These are phyloP conservation scores for Seriola aureovittata DNA, from an alignment of 2,113 vertebrate species.

Conservation along the genomic window DNA sequence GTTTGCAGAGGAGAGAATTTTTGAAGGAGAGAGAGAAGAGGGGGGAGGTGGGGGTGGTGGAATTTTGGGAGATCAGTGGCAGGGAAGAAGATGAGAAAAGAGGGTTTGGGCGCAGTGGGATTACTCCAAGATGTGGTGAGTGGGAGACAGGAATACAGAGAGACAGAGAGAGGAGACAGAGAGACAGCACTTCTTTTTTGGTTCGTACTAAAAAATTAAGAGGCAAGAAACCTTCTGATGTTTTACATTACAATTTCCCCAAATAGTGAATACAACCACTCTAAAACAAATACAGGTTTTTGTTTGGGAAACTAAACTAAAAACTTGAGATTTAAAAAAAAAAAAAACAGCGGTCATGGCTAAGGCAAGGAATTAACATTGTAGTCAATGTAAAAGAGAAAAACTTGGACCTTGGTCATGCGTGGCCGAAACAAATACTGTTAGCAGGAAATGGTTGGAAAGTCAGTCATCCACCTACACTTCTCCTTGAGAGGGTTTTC, in stretches of 20 bases:
- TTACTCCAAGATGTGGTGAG: slow-evolving; percentile 70
- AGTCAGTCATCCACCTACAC: slow-evolving; percentile 6
- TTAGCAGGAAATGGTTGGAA: background rate
- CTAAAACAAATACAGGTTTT: too few relatives aligned
- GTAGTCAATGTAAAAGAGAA: background rate
- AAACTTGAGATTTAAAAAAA: too few relatives aligned
- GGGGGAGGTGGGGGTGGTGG: slow-evolving; percentile 25
- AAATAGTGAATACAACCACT: too few relatives aligned
- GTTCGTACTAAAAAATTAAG: slow-evolving; percentile 44
- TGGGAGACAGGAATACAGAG: slow-evolving; percentile 69
- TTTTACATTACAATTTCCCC: slow-evolving; percentile 26
- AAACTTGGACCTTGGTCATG: background rate
- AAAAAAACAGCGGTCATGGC: background rate
- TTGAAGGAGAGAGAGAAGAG: slow-evolving; percentile 19
- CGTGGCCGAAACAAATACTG: background rate
- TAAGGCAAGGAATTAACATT: background rate
- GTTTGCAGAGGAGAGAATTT: slow-evolving; percentile 41
- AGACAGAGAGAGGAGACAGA: slow-evolving; percentile 43
- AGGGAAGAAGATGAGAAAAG: slow-evolving; percentile 73
- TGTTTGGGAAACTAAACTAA: too few relatives aligned
- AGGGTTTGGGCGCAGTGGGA: slow-evolving; percentile 70
- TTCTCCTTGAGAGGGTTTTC: slow-evolving; percentile 6
- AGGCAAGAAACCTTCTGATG: slow-evolving; percentile 23
- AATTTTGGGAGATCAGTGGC: slow-evolving; percentile 71
- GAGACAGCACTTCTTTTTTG: slow-evolving; percentile 40